Percentiles rank a stretch among this genome's conserved stretches.
These are phyloP conservation scores for Euglossa dilemma DNA, from an alignment of 1,140 invertebrate species.

Conservation along the genomic window DNA sequence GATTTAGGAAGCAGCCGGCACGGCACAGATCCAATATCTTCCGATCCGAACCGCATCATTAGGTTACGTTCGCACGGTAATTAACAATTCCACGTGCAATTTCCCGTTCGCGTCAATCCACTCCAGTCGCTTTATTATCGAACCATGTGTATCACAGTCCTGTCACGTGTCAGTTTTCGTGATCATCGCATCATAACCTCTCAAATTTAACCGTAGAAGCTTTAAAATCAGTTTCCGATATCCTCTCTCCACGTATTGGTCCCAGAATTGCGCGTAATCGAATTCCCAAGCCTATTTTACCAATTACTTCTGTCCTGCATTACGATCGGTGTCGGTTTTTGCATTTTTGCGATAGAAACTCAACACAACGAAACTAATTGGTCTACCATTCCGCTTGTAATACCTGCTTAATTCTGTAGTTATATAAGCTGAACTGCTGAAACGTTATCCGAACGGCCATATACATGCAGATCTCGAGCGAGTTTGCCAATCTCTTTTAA, in stretches of 20 bases:
- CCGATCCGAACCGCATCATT: conserved; percentile 35
- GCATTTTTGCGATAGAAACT: neutral
- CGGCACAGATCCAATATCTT: conserved; percentile 40
- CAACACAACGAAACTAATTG: neutral
- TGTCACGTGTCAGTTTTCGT: conserved; percentile 41
- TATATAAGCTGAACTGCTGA: neutral
- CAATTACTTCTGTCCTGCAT: neutral
- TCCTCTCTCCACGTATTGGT: too few species aligned
- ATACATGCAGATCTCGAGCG: neutral
- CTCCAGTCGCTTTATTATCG: conserved; percentile 63
- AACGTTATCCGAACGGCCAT: neutral
- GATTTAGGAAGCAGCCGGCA: conserved; percentile 34
- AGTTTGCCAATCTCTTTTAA: conserved; percentile 5
- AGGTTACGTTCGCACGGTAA: conserved; percentile 59
- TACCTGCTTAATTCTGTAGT: neutral
- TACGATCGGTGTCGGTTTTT: neutral
- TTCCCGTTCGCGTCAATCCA: conserved; percentile 54
- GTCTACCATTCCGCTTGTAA: neutral
- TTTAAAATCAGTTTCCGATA: neutral
- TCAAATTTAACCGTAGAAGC: too few species aligned
- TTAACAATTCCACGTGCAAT: conserved; percentile 60
- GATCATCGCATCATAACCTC: neutral
- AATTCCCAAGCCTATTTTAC: neutral
- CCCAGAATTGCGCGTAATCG: neutral
- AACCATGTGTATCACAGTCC: conserved; percentile 23